phyloP scores from a whole-genome alignment of 1,140 invertebrate genomes.

The Coptotermes formosanus region DNA sequence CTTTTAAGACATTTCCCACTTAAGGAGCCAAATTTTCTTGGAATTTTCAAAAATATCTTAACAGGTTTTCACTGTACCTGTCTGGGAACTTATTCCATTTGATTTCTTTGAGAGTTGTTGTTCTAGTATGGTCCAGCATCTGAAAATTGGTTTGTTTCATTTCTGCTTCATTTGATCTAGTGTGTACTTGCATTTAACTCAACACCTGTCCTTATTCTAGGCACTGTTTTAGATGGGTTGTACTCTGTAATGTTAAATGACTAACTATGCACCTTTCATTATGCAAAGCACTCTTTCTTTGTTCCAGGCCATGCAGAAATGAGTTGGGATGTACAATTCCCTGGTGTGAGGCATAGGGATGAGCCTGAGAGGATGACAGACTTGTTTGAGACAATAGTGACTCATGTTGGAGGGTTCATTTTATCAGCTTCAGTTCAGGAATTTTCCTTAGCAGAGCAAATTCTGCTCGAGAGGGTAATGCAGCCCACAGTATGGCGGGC shows the following conservation, averaged over 20 bases:
- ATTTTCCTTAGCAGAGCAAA: conserved; percentile 18
- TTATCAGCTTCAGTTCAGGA: not conserved
- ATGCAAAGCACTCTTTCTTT: not conserved
- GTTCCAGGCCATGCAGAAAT: conserved; percentile 34
- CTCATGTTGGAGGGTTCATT: conserved; percentile 28
- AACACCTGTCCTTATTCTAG: too few species aligned
- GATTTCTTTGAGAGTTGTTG: too few species aligned
- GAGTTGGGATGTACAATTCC: conserved; percentile 24
- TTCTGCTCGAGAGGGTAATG: conserved; percentile 31
- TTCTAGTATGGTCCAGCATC: too few species aligned
- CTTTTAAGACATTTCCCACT: too few species aligned
- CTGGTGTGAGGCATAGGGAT: conserved; percentile 14
- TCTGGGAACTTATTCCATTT: too few species aligned
- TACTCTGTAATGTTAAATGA: not conserved
- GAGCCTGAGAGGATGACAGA: conserved; percentile 18
- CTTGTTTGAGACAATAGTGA: conserved; percentile 29
- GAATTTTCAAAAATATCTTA: too few species aligned
- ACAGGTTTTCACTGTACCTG: too few species aligned
- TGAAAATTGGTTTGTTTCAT: too few species aligned
- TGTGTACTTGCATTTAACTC: too few species aligned
- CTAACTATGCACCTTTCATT: not conserved
- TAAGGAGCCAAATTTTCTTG: too few species aligned
- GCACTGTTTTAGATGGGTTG: too few species aligned
- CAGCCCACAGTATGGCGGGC: conserved; percentile 29
- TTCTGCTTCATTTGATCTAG: too few species aligned